Conservation (phyloP, 2,797 vertebrate genomes). For the Cheirogaleus major region DNA sequence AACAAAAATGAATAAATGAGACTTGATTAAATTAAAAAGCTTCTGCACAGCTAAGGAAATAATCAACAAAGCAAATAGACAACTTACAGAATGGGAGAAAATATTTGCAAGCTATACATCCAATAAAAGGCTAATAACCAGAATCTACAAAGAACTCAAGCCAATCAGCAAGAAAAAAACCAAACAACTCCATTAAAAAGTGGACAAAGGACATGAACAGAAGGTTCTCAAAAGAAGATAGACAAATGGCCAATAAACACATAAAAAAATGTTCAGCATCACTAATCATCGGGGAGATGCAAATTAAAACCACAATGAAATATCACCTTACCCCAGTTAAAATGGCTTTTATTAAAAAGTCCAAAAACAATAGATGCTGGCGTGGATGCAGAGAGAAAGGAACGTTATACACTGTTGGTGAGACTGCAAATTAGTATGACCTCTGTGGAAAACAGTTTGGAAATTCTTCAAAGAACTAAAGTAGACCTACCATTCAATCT, state of each 20-base stretch:
- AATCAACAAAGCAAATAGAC: background rate
- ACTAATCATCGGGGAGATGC: background rate
- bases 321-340: too few species aligned
- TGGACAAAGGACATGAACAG: background rate
- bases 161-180: background rate
- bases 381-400: too few species aligned
- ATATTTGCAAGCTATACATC: background rate
- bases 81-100: background rate
- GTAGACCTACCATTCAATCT: too few species aligned
- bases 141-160: background rate
- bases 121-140: background rate
- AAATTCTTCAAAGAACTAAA: too few species aligned
- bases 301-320: background rate
- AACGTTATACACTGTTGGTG: too few species aligned
- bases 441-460: too few species aligned
- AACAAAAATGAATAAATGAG: background rate
- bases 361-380: too few species aligned
- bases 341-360: too few species aligned
- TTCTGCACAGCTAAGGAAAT: background rate
- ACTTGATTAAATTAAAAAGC: background rate
- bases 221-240: background rate
- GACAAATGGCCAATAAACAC: background rate
- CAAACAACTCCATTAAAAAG: background rate
- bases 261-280: background rate
- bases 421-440: too few species aligned